Percentiles rank a stretch among this genome's conserved stretches.
Conservation (phyloP, 2,888 invertebrate species). For the Machimus rusticus region DNA sequence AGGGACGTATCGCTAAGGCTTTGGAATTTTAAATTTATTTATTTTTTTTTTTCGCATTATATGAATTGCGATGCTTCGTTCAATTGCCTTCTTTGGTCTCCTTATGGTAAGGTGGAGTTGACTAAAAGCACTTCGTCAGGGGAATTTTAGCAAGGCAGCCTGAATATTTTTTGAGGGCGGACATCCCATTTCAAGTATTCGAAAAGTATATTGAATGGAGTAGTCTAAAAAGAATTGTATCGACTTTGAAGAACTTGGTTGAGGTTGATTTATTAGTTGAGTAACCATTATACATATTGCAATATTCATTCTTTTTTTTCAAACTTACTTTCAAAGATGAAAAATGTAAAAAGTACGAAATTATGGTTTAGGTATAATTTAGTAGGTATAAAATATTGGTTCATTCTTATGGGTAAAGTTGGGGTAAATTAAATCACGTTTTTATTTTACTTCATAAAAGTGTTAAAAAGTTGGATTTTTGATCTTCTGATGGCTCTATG, state of each 20-base stretch:
- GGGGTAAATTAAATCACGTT: too few relatives aligned
- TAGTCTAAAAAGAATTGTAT: background rate
- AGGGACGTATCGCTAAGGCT: background rate
- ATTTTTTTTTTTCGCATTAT: background rate
- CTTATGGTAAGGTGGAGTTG: background rate
- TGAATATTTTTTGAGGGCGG: background rate
- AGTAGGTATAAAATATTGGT: too few relatives aligned
- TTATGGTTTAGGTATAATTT: too few relatives aligned
- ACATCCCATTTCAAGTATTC: background rate
- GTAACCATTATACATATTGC: too few relatives aligned
- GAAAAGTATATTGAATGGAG: background rate
- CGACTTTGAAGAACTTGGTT: background rate
- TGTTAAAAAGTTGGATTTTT: too few relatives aligned
- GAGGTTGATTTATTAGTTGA: background rate
- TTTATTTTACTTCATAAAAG: too few relatives aligned
- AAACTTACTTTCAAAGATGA: too few relatives aligned
- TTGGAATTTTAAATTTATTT: background rate
- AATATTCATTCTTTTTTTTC: too few relatives aligned
- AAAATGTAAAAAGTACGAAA: too few relatives aligned
- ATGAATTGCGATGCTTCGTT: background rate
- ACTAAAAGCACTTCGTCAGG: background rate
- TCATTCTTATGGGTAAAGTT: too few relatives aligned
- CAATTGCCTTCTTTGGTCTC: background rate
- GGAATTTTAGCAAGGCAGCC: background rate
- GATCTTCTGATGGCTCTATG: too few relatives aligned